phyloP scores from a whole-genome alignment of 2,888 invertebrate genomes.

The Nesidiocoris tenuis region DNA sequence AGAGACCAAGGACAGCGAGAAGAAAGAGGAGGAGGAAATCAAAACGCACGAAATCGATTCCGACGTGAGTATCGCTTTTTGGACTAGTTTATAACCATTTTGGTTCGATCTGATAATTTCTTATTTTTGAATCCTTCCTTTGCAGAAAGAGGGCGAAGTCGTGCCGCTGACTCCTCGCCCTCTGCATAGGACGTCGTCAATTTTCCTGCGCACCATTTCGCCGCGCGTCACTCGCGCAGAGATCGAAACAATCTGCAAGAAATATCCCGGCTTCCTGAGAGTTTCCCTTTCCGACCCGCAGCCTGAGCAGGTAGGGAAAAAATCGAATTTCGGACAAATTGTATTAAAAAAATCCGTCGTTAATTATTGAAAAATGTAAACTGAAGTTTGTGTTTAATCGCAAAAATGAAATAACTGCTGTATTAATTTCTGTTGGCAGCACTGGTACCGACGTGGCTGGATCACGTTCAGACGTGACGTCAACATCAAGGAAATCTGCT shows the following conservation, averaged over 20 bases:
- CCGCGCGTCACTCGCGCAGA: conserved; percentile 95
- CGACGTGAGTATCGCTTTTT: conserved; percentile 44
- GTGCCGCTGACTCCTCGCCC: conserved; percentile 61
- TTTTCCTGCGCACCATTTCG: conserved; percentile 92
- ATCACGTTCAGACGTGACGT: conserved; percentile 95
- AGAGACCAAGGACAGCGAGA: conserved; percentile 48
- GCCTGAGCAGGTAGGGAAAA: conserved; percentile 65
- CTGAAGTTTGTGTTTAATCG: too few relatives aligned
- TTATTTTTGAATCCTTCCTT: conserved; percentile 31
- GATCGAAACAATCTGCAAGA: conserved; percentile 91
- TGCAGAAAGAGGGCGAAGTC: conserved; percentile 47
- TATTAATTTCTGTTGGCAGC: conserved; percentile 51
- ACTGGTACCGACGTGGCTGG: conserved; percentile 97
- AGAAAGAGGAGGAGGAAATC: conserved; percentile 51
- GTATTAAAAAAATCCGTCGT: too few relatives aligned
- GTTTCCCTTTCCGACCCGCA: conserved; percentile 96
- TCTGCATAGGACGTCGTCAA: conserved; percentile 93
- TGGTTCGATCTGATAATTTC: not conserved
- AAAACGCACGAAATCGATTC: conserved; percentile 52
- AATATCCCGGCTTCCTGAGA: conserved; percentile 89
- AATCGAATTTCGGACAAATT: too few relatives aligned
- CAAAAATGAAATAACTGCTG: not conserved
- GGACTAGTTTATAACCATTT: not conserved
- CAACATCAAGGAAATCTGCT: conserved; percentile 98
- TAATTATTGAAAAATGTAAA: too few relatives aligned